Base-by-base conservation (phyloP, 2,888 invertebrate genomes). In the Eurois occulta region DNA sequence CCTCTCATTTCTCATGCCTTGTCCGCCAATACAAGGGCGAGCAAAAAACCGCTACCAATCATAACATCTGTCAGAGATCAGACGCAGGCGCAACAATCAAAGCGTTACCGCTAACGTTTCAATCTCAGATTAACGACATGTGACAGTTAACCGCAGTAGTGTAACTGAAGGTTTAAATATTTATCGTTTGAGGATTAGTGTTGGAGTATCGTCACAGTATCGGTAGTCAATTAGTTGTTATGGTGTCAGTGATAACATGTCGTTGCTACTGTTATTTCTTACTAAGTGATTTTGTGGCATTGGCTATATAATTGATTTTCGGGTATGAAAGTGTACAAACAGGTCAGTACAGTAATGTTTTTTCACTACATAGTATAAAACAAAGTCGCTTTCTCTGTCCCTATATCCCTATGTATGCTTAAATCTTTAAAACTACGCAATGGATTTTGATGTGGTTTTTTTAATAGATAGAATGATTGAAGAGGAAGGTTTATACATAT, bases 21-120 rank as follows among this genome's bases (percentile, higher is more conserved):
- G 66, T 11, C 21, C 71, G 28, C 48, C 65, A 65, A 8, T 16
- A 11, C 16, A 77, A 68, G 72, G 48, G 60, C 73, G 46, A 83
- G 82, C 81, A 91, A 92, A 92, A 91, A 92, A 90, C 84, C 62
- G 86, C 89, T 84, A 90, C 91, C 90, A 91, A 92, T 93, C 92
- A 93, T 88, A 91, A 90, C 90, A 91, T 87, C 91, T 90, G 93
- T 90, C 92, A 92, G 88, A 89, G 89, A 91, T 90, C 90, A 76
- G 87, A 89, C 91, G 89, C 86, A 82, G 88, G 90, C 91, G 90
- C 86, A 86, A 89, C 88, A 89, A 89, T 91, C 91, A 91, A 90
- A 90, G 89, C 85, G 72, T 86, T 88, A 82, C 78, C 85, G 86
- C 89, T 83, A 84, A 91, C 92, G 88, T 91, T 88, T 92, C 92